Percentiles rank a stretch among this genome's conserved stretches.
phyloP scores from a whole-genome alignment of 64 coral and sea anemone genomes.

The Porites australiensis region DNA sequence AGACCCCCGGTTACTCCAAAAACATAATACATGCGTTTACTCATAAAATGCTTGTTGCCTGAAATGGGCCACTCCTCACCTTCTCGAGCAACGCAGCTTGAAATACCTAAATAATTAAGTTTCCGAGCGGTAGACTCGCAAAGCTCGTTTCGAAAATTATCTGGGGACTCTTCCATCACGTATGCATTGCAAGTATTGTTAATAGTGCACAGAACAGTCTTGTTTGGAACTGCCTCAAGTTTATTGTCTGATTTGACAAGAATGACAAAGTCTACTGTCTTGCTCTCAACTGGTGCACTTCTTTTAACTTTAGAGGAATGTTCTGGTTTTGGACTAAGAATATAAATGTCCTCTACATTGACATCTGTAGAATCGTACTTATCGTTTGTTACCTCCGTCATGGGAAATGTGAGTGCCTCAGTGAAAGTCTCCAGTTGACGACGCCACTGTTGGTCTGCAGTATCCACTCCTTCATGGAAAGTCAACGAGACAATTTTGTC shows the following conservation, averaged over 20 bases:
- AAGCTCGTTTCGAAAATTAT: neutral
- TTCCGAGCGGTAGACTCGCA: neutral
- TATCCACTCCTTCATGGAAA: constrained; percentile 14
- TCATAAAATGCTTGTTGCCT: neutral
- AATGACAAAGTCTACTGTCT: constrained; percentile 20
- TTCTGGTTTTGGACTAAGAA: neutral
- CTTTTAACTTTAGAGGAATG: neutral
- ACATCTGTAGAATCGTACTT: neutral
- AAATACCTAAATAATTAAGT: neutral
- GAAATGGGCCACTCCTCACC: neutral
- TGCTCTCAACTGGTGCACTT: neutral
- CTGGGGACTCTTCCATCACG: too few species aligned
- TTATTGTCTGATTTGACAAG: neutral
- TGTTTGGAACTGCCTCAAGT: neutral
- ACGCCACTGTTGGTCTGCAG: neutral
- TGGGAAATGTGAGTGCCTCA: neutral
- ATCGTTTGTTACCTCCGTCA: neutral
- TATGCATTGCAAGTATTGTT: neutral
- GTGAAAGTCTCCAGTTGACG: neutral
- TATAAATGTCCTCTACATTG: constrained; percentile 20
- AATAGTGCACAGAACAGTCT: constrained; percentile 15
- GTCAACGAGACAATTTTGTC: constrained; percentile 21
- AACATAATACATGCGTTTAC: neutral
- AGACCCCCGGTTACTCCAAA: neutral
- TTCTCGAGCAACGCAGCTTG: neutral